These are phyloP conservation scores for Lymantria monacha DNA, from an alignment of 2,888 invertebrate species.

Conservation along the genomic window DNA sequence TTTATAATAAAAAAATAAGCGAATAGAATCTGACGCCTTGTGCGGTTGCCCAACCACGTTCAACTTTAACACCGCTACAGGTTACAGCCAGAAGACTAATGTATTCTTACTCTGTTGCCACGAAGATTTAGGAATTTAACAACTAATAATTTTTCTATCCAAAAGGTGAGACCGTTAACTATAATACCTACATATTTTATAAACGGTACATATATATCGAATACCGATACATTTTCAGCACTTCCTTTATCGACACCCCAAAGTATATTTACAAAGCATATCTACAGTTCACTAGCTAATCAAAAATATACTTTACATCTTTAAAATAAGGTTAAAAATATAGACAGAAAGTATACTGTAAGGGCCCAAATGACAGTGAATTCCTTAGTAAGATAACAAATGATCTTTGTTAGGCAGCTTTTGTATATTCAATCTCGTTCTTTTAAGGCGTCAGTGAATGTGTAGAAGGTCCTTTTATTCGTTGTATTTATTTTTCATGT, in stretches of 20 bases:
- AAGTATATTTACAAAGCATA: background rate
- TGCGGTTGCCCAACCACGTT: too few relatives aligned
- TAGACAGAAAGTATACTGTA: background rate
- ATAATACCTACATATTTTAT: background rate
- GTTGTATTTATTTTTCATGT: conserved; percentile 2
- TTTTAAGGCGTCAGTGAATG: conserved; percentile 14
- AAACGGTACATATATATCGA: conserved; percentile 15
- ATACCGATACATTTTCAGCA: conserved; percentile 17
- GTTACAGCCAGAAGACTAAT: too few relatives aligned
- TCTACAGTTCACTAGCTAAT: background rate
- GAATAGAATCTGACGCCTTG: too few relatives aligned
- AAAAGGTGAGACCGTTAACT: too few relatives aligned
- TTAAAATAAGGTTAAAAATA: conserved; percentile 5
- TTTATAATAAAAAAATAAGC: too few relatives aligned
- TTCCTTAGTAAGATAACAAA: conserved; percentile 18
- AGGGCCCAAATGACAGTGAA: conserved; percentile 6
- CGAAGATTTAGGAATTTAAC: too few relatives aligned
- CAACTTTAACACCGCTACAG: too few relatives aligned
- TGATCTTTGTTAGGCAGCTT: conserved; percentile 27
- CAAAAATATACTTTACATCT: background rate
- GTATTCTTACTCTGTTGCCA: too few relatives aligned
- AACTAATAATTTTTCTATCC: too few relatives aligned
- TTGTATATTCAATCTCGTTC: conserved; percentile 31
- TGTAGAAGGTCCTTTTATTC: conserved; percentile 12
- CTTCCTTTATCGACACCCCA: conserved; percentile 3